Evolutionary conservation across 1,140 invertebrate genomes (phyloP).

Genomic region (Lepidurus packardi): DNA sequence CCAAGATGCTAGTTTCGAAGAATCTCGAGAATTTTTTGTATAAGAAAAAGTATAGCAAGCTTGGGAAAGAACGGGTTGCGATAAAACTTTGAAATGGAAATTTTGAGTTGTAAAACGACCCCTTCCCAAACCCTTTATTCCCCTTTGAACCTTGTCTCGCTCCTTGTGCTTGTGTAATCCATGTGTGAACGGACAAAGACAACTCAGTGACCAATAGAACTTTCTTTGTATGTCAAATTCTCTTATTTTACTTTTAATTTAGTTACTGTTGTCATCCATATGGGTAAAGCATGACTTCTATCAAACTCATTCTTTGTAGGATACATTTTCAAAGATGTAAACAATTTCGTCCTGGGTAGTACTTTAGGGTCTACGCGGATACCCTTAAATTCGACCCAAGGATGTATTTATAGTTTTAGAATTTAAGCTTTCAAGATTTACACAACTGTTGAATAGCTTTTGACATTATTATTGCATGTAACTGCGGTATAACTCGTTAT

Average conservation of each 20-base stretch:
- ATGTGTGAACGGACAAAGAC: slow-evolving; percentile 21
- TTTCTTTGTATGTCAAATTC: neutral
- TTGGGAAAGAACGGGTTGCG: slow-evolving; percentile 10
- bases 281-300: no score
- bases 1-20: slow-evolving; percentile 15
- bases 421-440: no score
- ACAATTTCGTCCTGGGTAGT: no score
- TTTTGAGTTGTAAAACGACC: neutral
- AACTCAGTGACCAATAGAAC: slow-evolving; percentile 21
- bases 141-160: neutral
- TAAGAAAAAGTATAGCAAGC: neutral
- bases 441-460: no score
- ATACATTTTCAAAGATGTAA: no score
- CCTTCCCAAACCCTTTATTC: neutral
- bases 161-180: slow-evolving; percentile 17
- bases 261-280: neutral
- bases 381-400: neutral
- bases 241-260: neutral
- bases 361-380: neutral
- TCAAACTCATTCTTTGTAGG: no score
- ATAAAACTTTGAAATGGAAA: neutral
- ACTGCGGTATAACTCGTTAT: no score
- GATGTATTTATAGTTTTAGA: neutral
- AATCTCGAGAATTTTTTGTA: neutral
- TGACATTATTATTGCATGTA: no score